Evolutionary conservation across 2,113 vertebrate genomes (phyloP), one percentile per base, ranked within the genome.

Genomic region (Capricornis sumatraensis): DNA sequence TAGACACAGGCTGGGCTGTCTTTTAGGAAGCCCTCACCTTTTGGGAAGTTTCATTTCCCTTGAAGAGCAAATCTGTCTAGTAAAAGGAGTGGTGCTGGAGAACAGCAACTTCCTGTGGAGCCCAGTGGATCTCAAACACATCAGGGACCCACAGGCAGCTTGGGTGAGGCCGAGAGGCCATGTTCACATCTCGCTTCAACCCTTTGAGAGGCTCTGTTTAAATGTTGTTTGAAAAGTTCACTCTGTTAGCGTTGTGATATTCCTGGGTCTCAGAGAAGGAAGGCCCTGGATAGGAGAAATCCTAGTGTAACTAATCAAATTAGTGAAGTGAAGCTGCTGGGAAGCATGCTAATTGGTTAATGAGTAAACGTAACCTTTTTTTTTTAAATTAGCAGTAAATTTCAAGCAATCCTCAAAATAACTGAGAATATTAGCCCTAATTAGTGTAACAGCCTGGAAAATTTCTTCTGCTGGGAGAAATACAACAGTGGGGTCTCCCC

Each of bases 381-480:
- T 97, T 23, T 23, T 1, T 0, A 94, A 97, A 94, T 97, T 96
- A 97, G 93, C 60, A 96, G 94, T 78, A 96, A 95, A 97, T 97
- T 98, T 95, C 53, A 92, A 95, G 94, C 94, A 93, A 93, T 96
- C 89, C 88, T 96, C 96, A 95, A 97, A 97, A 98, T 98, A 97
- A 97, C 97, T 89, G 95, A 96, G 93, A 98, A 97, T 98, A 97
- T 98, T 94, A 97, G 91, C 95, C 82, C 83, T 96, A 93, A 97
- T 97, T 98, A 98, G 93, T 91, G 33, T 97, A 97, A 97, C 52
- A 91, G 89, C 89, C 94, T 93, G 89, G 96, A 97, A 97, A 97
- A 95, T 94, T 43, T 94, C 95, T 97, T 97, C 97, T 97, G 52
- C 87, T 92, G 96, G 67, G 57, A 97, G 96, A 97, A 87, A 79